A percentile compares a stretch with the other conserved stretches of the same genome.
phyloP scores from a whole-genome alignment of 2,888 invertebrate genomes.

The Melinopterus prodromus region DNA sequence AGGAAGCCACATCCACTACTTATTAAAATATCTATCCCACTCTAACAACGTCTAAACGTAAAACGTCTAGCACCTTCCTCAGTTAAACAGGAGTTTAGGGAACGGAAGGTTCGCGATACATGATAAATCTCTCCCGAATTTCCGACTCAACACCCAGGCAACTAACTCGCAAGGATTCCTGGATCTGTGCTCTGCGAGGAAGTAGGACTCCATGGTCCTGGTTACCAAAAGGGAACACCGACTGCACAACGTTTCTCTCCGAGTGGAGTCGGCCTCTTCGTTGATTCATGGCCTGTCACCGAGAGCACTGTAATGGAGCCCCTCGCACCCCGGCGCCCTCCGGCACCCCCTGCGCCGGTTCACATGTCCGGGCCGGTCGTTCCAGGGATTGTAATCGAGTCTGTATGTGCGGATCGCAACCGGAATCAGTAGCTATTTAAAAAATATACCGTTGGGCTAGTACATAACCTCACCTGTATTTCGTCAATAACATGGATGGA shows the following conservation, averaged over 20 bases:
- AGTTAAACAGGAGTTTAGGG: not conserved
- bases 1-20: not conserved
- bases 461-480: not conserved
- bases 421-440: slow-evolving; percentile 4
- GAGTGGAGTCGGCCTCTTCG: not conserved
- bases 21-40: not conserved
- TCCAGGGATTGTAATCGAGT: not conserved
- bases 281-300: slow-evolving; percentile 4
- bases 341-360: not conserved
- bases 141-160: not conserved
- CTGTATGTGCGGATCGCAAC: not conserved
- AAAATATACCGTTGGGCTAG: not conserved
- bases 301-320: slow-evolving; percentile 4
- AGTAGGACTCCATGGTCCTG: slow-evolving; percentile 4
- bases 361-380: slow-evolving; percentile 4
- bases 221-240: slow-evolving; percentile 4
- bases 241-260: not conserved
- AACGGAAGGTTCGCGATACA: not conserved
- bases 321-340: not conserved
- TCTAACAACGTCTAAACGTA: not conserved
- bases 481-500: too few relatives aligned
- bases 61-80: not conserved
- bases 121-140: not conserved
- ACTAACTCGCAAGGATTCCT: not conserved
- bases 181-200: not conserved